Evolutionary conservation across 1,140 invertebrate genomes (phyloP), one percentile per base, ranked within the genome.

Genomic region (Artemia franciscana): DNA sequence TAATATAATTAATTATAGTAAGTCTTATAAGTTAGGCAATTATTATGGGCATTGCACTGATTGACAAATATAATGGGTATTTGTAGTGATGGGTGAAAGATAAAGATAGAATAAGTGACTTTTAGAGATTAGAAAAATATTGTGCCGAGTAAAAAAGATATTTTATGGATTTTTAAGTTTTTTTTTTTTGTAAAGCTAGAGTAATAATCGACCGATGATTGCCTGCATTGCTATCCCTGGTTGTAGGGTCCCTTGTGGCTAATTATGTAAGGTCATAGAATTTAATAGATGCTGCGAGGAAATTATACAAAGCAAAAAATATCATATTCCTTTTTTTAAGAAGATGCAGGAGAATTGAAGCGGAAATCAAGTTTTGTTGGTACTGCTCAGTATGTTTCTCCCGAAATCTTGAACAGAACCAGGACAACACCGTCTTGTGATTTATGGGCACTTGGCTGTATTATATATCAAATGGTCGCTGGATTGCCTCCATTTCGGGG

Each of bases 331-430:
- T 30, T 24, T 28, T 27, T 60, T 21, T 60, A 57, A n/a, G 62
- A 59, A 51, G 12, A 64, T 57, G 60, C 60, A 26, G 67, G 59
- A 7, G 27, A 39, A 63, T 57, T 59, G 30, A 61, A 60, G 23
- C 69, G 85, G 60, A 79, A 79, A 66, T 87, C 86, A 69, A 96
- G 92, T 70, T 97, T 98, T 75, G 92, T 97, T 4, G 94, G 95
- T n/a, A 98, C 95, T 15, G 93, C 95, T 0, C 93, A 98, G 72
- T 99, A 98, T 75, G 92, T 98, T 0, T 94, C 91, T 57, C 95
- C 95, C 5, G 95, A 98, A 74, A 77, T 98, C 15, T 74, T 98
- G 3, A 84, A 84, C 26, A 84, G 89, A 70, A 84, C 87, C 67
- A 79, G 78, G 1, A 82, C 85, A 24, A 84, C 83, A 23, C 80